phyloP scores from a whole-genome alignment of 2,888 invertebrate genomes.

The Noctua janthina region DNA sequence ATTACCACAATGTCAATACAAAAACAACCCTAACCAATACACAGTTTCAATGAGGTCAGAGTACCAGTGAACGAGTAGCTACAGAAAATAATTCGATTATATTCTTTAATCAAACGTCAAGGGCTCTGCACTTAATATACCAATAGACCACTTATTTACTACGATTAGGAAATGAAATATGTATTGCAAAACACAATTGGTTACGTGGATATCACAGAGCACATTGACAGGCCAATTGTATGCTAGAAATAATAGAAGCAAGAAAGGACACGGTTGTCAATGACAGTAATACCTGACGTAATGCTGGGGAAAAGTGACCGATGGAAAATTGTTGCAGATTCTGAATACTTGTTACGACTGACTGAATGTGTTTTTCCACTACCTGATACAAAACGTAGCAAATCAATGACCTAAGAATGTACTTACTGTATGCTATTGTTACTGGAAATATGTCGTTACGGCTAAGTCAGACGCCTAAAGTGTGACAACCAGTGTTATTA shows the following conservation, averaged over 20 bases:
- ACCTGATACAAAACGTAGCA: background rate
- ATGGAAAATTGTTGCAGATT: constrained; percentile 5
- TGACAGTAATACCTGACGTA: constrained; percentile 8
- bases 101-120: constrained; percentile 33
- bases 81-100: constrained; percentile 29
- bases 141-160: constrained; percentile 29
- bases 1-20: constrained; percentile 15
- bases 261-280: constrained; percentile 32
- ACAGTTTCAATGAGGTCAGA: background rate
- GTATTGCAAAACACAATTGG: constrained; percentile 37
- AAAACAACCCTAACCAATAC: constrained; percentile 8
- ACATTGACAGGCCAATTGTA: constrained; percentile 30
- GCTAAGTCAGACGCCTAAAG: background rate
- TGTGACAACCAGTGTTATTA: background rate
- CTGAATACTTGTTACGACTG: background rate
- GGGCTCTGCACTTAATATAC: constrained; percentile 8
- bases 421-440: background rate
- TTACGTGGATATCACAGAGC: constrained; percentile 23
- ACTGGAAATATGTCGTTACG: background rate
- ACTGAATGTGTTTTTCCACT: constrained; percentile 9
- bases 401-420: constrained; percentile 4
- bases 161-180: constrained; percentile 37
- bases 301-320: background rate
- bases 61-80: constrained; percentile 9
- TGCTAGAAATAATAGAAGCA: constrained; percentile 22